phyloP scores from a whole-genome alignment of 2,113 vertebrate genomes.

The Peromyscus maniculatus region DNA sequence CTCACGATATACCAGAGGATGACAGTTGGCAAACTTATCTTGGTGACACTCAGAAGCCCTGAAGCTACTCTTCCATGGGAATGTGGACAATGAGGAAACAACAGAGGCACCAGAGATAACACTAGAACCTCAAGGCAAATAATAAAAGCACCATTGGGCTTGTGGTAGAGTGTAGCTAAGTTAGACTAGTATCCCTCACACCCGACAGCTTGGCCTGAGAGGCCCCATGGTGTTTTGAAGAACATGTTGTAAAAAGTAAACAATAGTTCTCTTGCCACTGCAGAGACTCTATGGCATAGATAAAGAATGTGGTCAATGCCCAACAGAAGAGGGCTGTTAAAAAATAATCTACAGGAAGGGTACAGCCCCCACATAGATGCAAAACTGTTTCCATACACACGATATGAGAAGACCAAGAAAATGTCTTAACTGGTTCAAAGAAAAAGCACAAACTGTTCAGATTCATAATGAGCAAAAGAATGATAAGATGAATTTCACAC shows the following conservation, averaged over 20 bases:
- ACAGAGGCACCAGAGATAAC: not conserved
- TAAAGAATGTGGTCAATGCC: not conserved
- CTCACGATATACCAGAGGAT: not conserved
- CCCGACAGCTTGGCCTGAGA: not conserved
- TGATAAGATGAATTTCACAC: not conserved
- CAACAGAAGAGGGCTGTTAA: slow-evolving; percentile 16
- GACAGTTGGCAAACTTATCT: not conserved
- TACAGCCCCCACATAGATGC: not conserved
- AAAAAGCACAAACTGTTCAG: slow-evolving; percentile 15
- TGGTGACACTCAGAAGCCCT: not conserved
- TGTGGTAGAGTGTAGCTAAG: not conserved
- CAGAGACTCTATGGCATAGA: not conserved
- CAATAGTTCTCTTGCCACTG: not conserved
- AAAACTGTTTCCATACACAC: not conserved
- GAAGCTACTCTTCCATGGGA: not conserved
- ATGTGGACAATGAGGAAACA: not conserved
- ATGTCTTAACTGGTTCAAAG: not conserved
- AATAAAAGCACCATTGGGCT: not conserved
- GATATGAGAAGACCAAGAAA: not conserved
- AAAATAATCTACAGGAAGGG: not conserved
- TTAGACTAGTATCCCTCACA: not conserved
- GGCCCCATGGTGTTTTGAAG: slow-evolving; percentile 1
- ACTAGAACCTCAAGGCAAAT: not conserved
- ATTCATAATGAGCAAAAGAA: not conserved
- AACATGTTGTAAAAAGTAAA: slow-evolving; percentile 37